Conservation (phyloP, 1,140 invertebrate species). For the Papilio glaucus region DNA sequence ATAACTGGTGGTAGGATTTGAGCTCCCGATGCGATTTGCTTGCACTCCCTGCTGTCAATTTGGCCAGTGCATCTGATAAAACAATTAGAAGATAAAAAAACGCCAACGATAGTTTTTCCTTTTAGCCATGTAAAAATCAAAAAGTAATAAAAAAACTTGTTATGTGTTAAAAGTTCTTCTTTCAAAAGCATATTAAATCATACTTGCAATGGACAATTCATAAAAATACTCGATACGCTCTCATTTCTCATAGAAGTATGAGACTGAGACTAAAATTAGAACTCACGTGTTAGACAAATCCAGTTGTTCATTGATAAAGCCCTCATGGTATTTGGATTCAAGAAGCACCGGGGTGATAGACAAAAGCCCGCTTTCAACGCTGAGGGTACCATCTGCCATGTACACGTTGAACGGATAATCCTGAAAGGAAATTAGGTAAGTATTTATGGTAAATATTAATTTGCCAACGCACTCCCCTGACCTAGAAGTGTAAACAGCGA, state of each 20-base stretch:
- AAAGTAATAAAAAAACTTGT: no score
- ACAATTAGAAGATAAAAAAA: no score
- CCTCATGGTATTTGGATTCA: constrained; percentile 83
- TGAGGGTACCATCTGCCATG: constrained; percentile 84
- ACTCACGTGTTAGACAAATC: constrained; percentile 81
- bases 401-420: constrained; percentile 89
- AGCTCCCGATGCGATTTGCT: constrained; percentile 72
- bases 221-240: no score
- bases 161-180: no score
- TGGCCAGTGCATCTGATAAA: constrained; percentile 85
- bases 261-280: no score
- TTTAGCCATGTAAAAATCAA: no score
- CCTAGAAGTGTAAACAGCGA: no score
- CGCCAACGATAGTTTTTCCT: no score
- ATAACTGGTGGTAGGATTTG: constrained; percentile 87
- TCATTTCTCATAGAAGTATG: no score
- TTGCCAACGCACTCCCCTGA: no score
- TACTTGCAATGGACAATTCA: no score
- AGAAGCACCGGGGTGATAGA: constrained; percentile 86
- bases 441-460: neutral
- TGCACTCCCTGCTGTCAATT: constrained; percentile 80
- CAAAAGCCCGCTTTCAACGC: constrained; percentile 84
- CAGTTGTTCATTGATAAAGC: constrained; percentile 82
- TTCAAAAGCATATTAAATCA: no score
- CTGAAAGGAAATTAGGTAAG: constrained; percentile 63